These are phyloP conservation scores for Spilogale gracilis DNA, from an alignment of 2,113 vertebrate genomes.

Conservation along the genomic window DNA sequence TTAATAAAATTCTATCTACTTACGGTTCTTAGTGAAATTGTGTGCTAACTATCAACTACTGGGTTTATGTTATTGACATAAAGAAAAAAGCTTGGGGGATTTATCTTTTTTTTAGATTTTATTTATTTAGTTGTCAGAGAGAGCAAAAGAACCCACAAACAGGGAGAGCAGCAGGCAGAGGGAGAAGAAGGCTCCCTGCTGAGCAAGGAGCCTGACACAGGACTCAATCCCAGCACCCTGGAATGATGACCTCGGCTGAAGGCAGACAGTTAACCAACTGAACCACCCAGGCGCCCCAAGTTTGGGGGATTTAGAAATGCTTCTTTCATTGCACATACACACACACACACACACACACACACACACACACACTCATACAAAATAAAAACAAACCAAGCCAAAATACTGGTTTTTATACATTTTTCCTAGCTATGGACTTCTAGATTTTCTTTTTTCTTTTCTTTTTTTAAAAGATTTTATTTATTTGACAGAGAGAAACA, in stretches of 20 bases:
- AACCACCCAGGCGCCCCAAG: background rate
- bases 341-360: background rate
- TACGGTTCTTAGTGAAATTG: background rate
- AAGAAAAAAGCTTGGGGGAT: background rate
- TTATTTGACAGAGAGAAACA: too few species aligned
- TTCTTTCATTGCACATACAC: background rate
- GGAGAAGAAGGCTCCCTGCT: too few species aligned
- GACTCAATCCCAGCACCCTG: too few species aligned
- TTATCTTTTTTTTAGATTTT: background rate
- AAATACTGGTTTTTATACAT: background rate
- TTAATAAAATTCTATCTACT: background rate
- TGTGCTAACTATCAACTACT: background rate
- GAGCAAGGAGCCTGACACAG: too few species aligned
- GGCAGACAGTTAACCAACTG: too few species aligned
- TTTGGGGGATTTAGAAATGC: background rate
- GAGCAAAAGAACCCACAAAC: too few species aligned
- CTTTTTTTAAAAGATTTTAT: too few species aligned
- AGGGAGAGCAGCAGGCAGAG: too few species aligned
- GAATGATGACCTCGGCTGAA: too few species aligned
- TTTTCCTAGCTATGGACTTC: background rate
- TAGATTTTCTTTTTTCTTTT: background rate
- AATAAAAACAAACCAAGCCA: background rate
- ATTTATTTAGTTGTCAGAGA: too few species aligned
- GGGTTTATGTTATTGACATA: background rate
- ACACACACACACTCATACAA: background rate